phyloP scores from a whole-genome alignment of 2,888 invertebrate genomes.

The Clitarchus hookeri region DNA sequence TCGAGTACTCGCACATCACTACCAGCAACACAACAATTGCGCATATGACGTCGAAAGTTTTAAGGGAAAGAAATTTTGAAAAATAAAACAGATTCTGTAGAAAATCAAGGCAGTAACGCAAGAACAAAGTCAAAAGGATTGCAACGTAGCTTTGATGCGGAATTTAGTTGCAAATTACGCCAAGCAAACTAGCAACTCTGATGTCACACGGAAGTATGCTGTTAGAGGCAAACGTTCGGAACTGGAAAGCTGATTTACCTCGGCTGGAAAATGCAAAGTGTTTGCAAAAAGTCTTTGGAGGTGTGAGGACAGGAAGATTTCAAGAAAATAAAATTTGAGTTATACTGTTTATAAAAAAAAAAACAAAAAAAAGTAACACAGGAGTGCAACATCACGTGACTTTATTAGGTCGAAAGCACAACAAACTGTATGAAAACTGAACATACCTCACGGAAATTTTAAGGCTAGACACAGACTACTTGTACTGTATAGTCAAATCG shows the following conservation, averaged over 20 bases:
- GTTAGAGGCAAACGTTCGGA: background rate
- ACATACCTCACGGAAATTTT: background rate
- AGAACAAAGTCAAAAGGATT: no score
- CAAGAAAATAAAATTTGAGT: background rate
- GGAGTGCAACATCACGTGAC: background rate
- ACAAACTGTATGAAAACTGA: background rate
- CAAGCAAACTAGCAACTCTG: no score
- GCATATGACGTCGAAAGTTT: no score
- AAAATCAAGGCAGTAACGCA: no score
- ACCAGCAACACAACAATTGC: no score
- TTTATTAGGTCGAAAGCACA: background rate
- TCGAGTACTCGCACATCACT: no score
- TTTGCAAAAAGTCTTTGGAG: background rate
- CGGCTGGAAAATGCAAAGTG: conserved; percentile 16
- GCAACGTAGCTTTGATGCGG: background rate
- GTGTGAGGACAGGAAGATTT: background rate
- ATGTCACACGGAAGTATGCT: no score
- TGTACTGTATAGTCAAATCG: conserved; percentile 26
- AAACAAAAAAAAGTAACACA: background rate
- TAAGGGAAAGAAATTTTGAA: no score
- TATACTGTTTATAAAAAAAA: background rate
- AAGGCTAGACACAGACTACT: conserved; percentile 17
- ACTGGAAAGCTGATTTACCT: background rate
- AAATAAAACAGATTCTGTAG: no score
- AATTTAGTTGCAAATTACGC: background rate